Conservation (phyloP, 2,113 vertebrate genomes). For the Phodopus roborovskii region DNA sequence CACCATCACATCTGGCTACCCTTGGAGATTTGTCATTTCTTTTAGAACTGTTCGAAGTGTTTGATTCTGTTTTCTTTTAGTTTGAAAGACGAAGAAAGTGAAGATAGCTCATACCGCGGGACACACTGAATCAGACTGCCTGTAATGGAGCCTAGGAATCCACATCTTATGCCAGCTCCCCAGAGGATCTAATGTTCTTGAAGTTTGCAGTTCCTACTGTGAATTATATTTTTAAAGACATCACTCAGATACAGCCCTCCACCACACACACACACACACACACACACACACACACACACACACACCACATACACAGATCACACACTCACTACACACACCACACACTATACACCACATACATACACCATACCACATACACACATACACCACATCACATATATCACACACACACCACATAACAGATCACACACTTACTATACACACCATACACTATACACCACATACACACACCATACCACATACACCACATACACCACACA, state of each 20-base stretch:
- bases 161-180: background rate
- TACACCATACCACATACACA: too few relatives aligned
- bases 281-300: background rate
- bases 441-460: too few relatives aligned
- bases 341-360: too few relatives aligned
- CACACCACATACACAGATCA: too few relatives aligned
- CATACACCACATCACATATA: too few relatives aligned
- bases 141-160: background rate
- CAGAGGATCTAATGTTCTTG: background rate
- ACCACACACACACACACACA: background rate
- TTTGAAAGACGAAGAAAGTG: background rate
- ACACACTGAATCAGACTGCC: background rate
- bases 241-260: background rate
- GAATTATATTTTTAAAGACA: background rate
- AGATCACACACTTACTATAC: too few relatives aligned
- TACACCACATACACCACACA: background rate
- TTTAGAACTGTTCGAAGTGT: background rate
- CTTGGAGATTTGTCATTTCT: conserved; percentile 15
- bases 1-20: background rate
- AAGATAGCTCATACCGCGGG: background rate
- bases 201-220: background rate
- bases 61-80: background rate
- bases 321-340: too few relatives aligned
- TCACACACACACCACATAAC: too few relatives aligned
- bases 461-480: too few relatives aligned